Conservation (phyloP, 2,797 vertebrate species). For the Notolabrus celidotus region DNA sequence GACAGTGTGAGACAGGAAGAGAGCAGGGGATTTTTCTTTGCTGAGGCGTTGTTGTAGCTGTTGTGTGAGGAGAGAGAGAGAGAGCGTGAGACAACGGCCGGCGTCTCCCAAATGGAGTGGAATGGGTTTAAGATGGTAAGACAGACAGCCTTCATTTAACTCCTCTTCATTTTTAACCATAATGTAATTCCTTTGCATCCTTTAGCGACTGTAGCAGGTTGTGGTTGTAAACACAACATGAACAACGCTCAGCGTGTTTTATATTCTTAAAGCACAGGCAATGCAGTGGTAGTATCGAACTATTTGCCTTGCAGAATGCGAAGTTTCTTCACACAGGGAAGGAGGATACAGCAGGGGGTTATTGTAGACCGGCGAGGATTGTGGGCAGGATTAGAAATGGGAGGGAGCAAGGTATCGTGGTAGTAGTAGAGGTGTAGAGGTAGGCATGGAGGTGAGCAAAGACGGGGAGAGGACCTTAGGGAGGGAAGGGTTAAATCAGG, state of each 20-base stretch:
- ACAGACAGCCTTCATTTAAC: constrained; percentile 59
- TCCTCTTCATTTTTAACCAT: constrained; percentile 36
- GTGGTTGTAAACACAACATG: constrained; percentile 38
- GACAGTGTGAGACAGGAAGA: constrained; percentile 47
- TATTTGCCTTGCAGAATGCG: constrained; percentile 61
- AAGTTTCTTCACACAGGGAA: constrained; percentile 43
- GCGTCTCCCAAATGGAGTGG: constrained; percentile 99
- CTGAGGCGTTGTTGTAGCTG: constrained; percentile 69
- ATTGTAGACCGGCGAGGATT: constrained; percentile 12
- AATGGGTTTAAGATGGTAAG: constrained; percentile 99
- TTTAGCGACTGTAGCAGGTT: constrained; percentile 30
- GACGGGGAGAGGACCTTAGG: constrained; percentile 54
- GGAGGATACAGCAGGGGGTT: constrained; percentile 17
- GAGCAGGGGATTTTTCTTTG: constrained; percentile 67
- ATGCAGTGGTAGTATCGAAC: constrained; percentile 44
- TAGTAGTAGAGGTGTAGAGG: constrained; percentile 59
- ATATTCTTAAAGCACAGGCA: constrained; percentile 18
- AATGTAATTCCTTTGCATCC: constrained; percentile 42
- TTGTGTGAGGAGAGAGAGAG: constrained; percentile 72
- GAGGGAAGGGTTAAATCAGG: constrained; percentile 84
- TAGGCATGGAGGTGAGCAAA: constrained; percentile 55
- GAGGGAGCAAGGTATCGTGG: constrained; percentile 47
- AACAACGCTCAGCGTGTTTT: constrained; percentile 18
- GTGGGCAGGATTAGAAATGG: constrained; percentile 43
- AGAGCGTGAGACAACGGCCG: constrained; percentile 75